phyloP scores from a whole-genome alignment of 2,113 vertebrate genomes.

The Saimiri boliviensis region DNA sequence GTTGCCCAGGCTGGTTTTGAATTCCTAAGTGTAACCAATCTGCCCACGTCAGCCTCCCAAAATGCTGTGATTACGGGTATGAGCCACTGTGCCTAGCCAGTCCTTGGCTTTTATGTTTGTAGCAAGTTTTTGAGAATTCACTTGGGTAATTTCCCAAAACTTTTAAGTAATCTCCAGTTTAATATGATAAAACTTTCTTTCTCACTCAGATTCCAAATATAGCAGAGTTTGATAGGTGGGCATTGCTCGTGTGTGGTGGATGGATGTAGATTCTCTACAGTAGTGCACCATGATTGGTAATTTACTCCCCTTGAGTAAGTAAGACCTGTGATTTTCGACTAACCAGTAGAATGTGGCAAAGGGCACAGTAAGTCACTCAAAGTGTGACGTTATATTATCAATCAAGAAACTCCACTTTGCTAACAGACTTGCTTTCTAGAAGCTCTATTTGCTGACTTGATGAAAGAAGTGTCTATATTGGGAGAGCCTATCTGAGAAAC shows the following conservation, averaged over 20 bases:
- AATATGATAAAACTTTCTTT: neutral
- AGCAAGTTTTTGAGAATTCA: neutral
- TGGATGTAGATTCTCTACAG: neutral
- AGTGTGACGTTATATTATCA: neutral
- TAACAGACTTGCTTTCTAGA: neutral
- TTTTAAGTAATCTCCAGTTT: neutral
- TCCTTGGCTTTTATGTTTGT: neutral
- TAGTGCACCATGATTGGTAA: neutral
- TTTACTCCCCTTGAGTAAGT: neutral
- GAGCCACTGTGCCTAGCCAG: too few species aligned
- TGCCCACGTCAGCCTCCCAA: too few species aligned
- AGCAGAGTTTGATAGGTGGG: neutral
- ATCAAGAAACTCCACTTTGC: neutral
- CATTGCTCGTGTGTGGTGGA: rapidly evolving
- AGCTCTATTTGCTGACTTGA: neutral
- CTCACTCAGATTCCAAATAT: neutral
- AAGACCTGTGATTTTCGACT: neutral
- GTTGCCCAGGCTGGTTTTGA: too few species aligned
- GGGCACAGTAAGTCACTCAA: neutral
- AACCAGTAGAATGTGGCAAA: neutral
- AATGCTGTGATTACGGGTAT: too few species aligned
- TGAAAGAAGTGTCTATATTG: neutral
- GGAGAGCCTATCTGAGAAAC: neutral
- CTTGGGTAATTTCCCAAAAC: too few species aligned
- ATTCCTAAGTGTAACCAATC: too few species aligned